Base-by-base conservation (phyloP, 2,113 vertebrate species). In the Isichthys henryi region DNA sequence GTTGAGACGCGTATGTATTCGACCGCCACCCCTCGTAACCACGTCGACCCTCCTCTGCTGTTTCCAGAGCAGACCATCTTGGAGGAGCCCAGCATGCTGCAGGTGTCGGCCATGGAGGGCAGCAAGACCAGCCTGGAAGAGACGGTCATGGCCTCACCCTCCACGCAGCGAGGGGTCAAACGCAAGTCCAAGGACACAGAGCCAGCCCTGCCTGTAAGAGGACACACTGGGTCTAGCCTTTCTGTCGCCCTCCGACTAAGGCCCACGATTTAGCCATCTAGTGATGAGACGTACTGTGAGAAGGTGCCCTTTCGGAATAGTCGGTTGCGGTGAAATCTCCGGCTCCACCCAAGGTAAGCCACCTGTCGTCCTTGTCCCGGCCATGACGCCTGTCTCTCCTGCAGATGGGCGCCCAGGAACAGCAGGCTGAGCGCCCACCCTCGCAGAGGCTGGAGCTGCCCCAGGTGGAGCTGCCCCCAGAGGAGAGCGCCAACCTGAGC, bases 41-140 rank as follows among this genome's bases (percentile, higher is more conserved):
- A 35, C 13, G 3, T 35, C 13, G 35, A 77, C 35, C 43, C 1
- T 48, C 5, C 50, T 84, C 27, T 92, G 19, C 19, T 9, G 7
- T 58, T 77, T 86, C 39, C 91, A 99, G 98, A 98, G 95, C 98
- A 98, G 90, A 97, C 98, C 88, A 99, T 99, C 93, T 91, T 97
- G 91, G 98, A 99, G 93, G 98, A 99, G 89, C 97, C 98, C 39
- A 99, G 97, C 91, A 96, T 97, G 88, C 94, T 99, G 23, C 97
- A 97, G 90, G 96, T 97, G 21, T 98, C 98, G 0, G 93, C 96
- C 45, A 97, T 99, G 96, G 98, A 99, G 92, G 95, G 97, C 90
- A 99, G 98, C 94, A 97, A 97, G 92, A 98, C 98, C 19, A 96
- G 96, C 87, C 10, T 99, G 91, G 97, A 99, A 46, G 98, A 99